A percentile compares a stretch with the other conserved stretches of the same genome.
These are phyloP conservation scores for Hypselothyrea guttata DNA, from an alignment of 2,888 invertebrate genomes.

Conservation along the genomic window DNA sequence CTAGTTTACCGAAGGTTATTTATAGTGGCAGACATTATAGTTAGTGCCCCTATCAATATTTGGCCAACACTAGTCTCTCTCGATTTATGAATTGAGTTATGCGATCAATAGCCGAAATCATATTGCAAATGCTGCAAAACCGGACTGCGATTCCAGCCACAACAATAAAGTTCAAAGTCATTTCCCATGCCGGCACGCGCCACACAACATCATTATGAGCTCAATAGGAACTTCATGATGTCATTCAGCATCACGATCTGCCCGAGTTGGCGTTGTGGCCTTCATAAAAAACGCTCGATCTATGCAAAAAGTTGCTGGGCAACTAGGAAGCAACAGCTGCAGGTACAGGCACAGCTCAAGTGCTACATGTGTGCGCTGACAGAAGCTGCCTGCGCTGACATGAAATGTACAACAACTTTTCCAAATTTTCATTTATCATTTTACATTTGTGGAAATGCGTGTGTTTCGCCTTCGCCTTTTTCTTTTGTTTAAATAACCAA, in stretches of 20 bases:
- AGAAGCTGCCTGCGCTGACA: constrained; percentile 50
- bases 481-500: constrained; percentile 24
- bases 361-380: constrained; percentile 31
- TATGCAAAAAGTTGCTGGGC: constrained; percentile 7
- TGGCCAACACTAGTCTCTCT: constrained; percentile 28
- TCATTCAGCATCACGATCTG: constrained; percentile 59
- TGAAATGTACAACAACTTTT: constrained; percentile 11
- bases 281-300: constrained; percentile 54
- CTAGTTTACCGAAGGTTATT: no score
- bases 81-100: constrained; percentile 70
- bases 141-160: constrained; percentile 6
- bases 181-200: constrained; percentile 59
- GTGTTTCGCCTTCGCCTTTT: constrained; percentile 29
- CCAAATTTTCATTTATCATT: constrained; percentile 32
- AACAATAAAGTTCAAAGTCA: constrained; percentile 78
- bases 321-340: constrained; percentile 1
- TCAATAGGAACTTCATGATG: constrained; percentile 36
- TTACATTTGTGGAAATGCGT: constrained; percentile 14
- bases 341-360: constrained; percentile 8
- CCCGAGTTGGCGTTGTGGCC: constrained; percentile 48
- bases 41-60: no score
- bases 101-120: constrained; percentile 59
- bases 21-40: no score
- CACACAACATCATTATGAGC: constrained; percentile 38
- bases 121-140: constrained; percentile 8